A percentile compares a stretch with the other conserved stretches of the same genome.
phyloP scores from a whole-genome alignment of 2,797 vertebrate species.

The Anomalospiza imberbis region DNA sequence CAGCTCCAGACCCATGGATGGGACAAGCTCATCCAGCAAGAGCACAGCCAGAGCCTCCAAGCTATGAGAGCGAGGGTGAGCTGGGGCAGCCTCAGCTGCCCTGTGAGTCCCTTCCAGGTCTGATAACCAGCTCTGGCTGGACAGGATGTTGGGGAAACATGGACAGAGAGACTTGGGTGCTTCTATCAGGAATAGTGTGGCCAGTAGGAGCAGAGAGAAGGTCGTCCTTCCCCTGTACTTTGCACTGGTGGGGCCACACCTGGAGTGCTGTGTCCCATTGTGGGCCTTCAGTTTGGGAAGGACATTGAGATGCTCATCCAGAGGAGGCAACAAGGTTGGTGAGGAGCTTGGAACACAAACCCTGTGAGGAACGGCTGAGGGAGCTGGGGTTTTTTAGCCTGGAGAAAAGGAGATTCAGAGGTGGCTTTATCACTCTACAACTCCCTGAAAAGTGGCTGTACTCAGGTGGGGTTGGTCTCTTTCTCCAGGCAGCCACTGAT shows the following conservation, averaged over 20 bases:
- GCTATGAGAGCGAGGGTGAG: not conserved
- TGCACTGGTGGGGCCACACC: accelerated
- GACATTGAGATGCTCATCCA: not conserved
- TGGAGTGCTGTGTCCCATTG: accelerated
- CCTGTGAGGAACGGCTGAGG: not conserved
- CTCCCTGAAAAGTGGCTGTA: not conserved
- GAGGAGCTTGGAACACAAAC: not conserved
- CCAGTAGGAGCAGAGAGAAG: not conserved
- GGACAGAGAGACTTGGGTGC: not conserved
- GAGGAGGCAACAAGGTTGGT: not conserved
- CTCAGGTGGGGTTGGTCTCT: not conserved
- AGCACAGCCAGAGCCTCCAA: accelerated
- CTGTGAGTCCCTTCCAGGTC: not conserved
- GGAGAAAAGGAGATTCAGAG: not conserved
- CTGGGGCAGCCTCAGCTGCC: not conserved
- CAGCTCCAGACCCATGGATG: not conserved
- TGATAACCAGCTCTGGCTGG: not conserved
- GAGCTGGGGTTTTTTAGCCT: not conserved
- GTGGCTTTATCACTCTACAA: accelerated
- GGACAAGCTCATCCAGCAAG: not conserved
- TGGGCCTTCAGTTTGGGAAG: not conserved
- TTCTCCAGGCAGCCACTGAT: not conserved
- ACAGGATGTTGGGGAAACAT: not conserved
- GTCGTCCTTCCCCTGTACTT: accelerated
- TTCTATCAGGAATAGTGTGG: not conserved